A percentile compares a stretch with the other conserved stretches of the same genome.
Evolutionary conservation across 2,888 invertebrate species (phyloP).

Genomic region (Eupeodes latifasciatus): DNA sequence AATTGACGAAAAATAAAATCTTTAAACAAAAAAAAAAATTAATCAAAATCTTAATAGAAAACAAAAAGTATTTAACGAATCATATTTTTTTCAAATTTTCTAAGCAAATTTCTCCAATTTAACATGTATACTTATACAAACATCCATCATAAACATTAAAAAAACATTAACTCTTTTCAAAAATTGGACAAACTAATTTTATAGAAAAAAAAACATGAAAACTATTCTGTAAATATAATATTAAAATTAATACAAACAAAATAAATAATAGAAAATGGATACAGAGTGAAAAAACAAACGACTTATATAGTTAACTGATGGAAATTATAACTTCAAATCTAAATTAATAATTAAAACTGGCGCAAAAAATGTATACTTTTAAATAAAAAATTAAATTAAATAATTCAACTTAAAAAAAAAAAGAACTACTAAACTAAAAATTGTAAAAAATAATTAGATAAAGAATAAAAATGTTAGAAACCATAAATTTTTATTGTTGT

Average conservation of each 20-base stretch:
- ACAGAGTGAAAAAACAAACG: conserved; percentile 42
- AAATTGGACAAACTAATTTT: background rate
- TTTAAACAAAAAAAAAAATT: background rate
- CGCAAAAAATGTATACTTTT: conserved; percentile 15
- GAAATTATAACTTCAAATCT: conserved; percentile 16
- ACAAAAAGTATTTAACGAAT: background rate
- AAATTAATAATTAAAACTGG: conserved; percentile 20
- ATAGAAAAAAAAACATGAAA: conserved; percentile 12
- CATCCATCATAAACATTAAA: conserved; percentile 23
- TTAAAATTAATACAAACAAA: background rate
- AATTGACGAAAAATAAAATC: conserved; percentile 19
- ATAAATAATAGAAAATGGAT: conserved; percentile 2
- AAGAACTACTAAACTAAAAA: conserved; percentile 24
- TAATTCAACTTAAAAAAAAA: background rate
- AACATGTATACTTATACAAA: conserved; percentile 16
- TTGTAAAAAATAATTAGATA: conserved; percentile 29
- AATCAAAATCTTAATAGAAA: conserved; percentile 22
- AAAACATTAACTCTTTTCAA: conserved; percentile 30
- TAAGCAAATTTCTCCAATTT: conserved; percentile 47
- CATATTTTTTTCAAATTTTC: conserved; percentile 50
- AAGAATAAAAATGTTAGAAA: conserved; percentile 47
- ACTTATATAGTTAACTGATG: conserved; percentile 45
- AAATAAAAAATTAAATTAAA: conserved; percentile 4
- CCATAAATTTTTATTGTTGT: conserved; percentile 56
- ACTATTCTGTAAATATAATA: conserved; percentile 5